Evolutionary conservation across 2,113 vertebrate species (phyloP), one percentile per base, ranked within the genome.

Genomic region (Proterorhinus semilunaris): DNA sequence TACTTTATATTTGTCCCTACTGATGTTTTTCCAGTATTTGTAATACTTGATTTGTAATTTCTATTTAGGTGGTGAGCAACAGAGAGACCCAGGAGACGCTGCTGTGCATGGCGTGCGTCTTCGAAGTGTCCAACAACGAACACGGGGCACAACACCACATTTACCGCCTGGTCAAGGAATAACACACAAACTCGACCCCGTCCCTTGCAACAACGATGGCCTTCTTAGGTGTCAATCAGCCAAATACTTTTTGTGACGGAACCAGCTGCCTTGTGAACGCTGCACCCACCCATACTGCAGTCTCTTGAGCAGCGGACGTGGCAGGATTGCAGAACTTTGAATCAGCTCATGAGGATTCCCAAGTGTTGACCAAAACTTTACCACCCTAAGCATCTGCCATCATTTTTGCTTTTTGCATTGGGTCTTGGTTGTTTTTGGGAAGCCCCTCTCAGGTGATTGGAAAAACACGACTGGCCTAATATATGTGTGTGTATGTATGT

Each of bases 91-190:
- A 97, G 91, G 96, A 98, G 92, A 98, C 96, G 44, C 93, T 99
- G 86, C 96, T 99, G 84, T 99, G 97, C 89, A 96, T 99, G 95
- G 98, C 98, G 36, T 99, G 97, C 85, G 98, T 99, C 78, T 99
- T 99, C 43, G 98, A 99, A 88, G 98, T 99, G 81, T 99, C 98
- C 1, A 99, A 97, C 94, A 99, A 94, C 12, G 96, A 99, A 78
- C 98, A 99, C 0, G 98, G 98, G 80, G 97, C 98, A 77, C 98
- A 99, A 83, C 98, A 99, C 91, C 98, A 99, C 81, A 99, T 98
- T 93, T 99, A 99, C 91, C 93, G 96, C 88, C 96, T 99, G 78
- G 91, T 98, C 87, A 98, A 99, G 90, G 97, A 99, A 92, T 99
- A 94, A 96, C 88, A 52, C 68, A 61, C 50, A 0, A 8, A 15